Evolutionary conservation across 2,888 invertebrate genomes (phyloP), one percentile per base, ranked within the genome.

Genomic region (Koerneria pararmatus): DNA sequence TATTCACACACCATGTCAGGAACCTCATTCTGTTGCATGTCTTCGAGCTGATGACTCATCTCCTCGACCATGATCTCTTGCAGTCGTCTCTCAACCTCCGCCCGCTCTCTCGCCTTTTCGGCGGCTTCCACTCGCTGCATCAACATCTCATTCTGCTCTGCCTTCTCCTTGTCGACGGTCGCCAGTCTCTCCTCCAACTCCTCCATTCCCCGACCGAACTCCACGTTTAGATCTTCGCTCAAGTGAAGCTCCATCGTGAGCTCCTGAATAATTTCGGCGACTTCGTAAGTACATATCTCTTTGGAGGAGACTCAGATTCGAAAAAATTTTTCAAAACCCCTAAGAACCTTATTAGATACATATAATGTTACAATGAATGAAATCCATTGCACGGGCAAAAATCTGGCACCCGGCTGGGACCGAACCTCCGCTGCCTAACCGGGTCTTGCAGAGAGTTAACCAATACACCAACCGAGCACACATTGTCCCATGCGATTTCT

Each of bases 171-270:
- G 19, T 11, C 11, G 19, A 46, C 19, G 46, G 46, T 11, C 15
- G n/a, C 41, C 6, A 62, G 49, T 15, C 51, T 48, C 27, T 71
- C 67, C 57, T 76, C 71, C 62, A 74, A 48, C n/a, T 70, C 70
- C 19, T 69, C 67, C 71, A 74, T 73, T 3, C 71, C 71, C 27
- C 69, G 51, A 5, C 72, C 72, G 56, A 76, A 64, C 53, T 76
- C 74, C 19, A 74, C 71, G 62, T 74, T 73, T 57, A 76, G 67
- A 62, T 76, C 75, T 29, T 66, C 72, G 1, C 73, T 71, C 35
- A 75, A 67, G 4, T 58, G 60, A 5, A 69, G 64, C 54, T 75
- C 75, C 61, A 74, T 53, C 54, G 71, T 71, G 34, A 71, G 46
- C n/a, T 69, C 69, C 67, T 69, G 48, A 8, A 66, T 31, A 15